These are phyloP conservation scores for Corapipo altera DNA, from an alignment of 2,113 vertebrate species.

Conservation along the genomic window DNA sequence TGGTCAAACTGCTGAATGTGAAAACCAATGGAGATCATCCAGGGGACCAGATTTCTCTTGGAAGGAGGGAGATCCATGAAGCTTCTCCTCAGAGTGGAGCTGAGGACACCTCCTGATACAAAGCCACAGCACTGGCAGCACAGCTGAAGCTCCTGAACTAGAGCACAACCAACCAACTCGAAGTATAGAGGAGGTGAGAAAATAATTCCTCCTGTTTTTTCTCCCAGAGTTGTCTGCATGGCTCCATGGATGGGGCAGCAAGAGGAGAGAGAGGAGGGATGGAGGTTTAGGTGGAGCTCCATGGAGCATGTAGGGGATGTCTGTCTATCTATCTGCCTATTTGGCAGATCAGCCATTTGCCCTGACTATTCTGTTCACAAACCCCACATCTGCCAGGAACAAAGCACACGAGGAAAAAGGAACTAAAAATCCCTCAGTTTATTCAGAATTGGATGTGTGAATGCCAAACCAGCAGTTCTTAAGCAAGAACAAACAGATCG, in stretches of 20 bases:
- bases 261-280: too few species aligned
- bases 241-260: neutral
- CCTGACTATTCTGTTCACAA: neutral
- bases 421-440: neutral
- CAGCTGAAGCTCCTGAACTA: neutral
- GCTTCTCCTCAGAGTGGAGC: neutral
- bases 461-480: neutral
- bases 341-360: neutral
- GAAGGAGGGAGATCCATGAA: neutral
- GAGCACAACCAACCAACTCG: neutral
- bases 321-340: neutral
- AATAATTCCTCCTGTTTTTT: neutral
- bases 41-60: fast-evolving
- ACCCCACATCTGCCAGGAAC: neutral
- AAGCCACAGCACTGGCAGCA: neutral
- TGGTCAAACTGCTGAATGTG: neutral
- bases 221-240: neutral
- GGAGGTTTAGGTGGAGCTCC: neutral
- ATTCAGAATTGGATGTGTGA: neutral
- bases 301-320: fast-evolving
- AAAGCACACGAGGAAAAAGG: neutral
- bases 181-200: fast-evolving
- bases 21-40: fast-evolving
- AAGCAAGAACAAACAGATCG: neutral
- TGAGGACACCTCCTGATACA: neutral